A percentile compares a stretch with the other conserved stretches of the same genome.
phyloP scores from a whole-genome alignment of 2,888 invertebrate species.

The Teleiodes luculella region DNA sequence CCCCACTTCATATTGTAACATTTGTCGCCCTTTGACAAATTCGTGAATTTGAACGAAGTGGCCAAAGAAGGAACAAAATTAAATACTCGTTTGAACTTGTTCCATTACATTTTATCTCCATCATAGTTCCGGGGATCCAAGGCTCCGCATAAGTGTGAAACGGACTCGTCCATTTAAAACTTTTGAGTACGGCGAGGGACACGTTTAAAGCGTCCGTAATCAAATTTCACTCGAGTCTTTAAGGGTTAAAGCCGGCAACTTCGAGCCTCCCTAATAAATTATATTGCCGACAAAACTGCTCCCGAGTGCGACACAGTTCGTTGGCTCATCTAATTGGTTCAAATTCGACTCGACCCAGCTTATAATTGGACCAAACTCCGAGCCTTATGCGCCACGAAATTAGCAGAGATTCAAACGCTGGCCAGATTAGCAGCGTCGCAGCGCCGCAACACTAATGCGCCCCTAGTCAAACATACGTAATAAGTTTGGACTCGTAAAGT shows the following conservation, averaged over 20 bases:
- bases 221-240: constrained; percentile 76
- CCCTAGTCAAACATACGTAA: constrained; percentile 65
- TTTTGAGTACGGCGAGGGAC: constrained; percentile 58
- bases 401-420: constrained; percentile 65
- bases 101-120: constrained; percentile 27
- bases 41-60: neutral
- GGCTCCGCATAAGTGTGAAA: constrained; percentile 32
- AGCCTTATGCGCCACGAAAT: constrained; percentile 64
- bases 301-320: constrained; percentile 76
- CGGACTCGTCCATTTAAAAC: constrained; percentile 66
- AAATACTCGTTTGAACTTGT: constrained; percentile 22
- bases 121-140: constrained; percentile 22
- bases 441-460: constrained; percentile 58
- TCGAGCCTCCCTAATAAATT: constrained; percentile 76
- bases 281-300: constrained; percentile 78
- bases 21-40: constrained; percentile 30
- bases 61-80: neutral
- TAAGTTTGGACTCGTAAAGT: constrained; percentile 61
- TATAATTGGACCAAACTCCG: constrained; percentile 70
- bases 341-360: constrained; percentile 71
- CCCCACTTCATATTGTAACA: constrained; percentile 12
- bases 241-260: constrained; percentile 75
- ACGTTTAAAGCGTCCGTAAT: constrained; percentile 72
- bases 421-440: constrained; percentile 54
- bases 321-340: constrained; percentile 77